Evolutionary conservation across 2,113 vertebrate genomes (phyloP).

Genomic region (Zingel zingel): DNA sequence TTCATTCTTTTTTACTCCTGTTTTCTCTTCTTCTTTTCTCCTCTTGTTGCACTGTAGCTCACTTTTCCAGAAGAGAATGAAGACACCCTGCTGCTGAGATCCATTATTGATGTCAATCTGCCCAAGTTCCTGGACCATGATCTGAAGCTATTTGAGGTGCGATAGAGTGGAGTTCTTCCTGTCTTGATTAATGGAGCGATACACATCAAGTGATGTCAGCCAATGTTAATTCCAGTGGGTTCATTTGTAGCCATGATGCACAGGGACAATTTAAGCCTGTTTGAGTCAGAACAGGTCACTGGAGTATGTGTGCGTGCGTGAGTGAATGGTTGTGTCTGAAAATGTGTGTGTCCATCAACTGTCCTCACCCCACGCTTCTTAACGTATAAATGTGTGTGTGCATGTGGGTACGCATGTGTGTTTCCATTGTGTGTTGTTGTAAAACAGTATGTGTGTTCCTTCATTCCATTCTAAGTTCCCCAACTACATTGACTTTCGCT

Average conservation of each 20-base stretch:
- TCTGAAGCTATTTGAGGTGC: constrained; percentile 93
- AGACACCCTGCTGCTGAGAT: constrained; percentile 91
- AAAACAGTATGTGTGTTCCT: not conserved
- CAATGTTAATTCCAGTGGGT: constrained; percentile 40
- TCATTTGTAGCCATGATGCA: constrained; percentile 34
- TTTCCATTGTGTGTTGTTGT: not conserved
- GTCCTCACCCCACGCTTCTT: not conserved
- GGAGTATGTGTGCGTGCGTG: not conserved
- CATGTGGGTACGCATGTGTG: not conserved
- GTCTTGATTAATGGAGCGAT: constrained; percentile 36
- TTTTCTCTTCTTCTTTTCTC: not conserved
- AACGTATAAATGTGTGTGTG: not conserved
- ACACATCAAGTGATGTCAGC: constrained; percentile 45
- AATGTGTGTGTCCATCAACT: not conserved
- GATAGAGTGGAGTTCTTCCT: constrained; percentile 32
- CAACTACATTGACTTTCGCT: constrained; percentile 13
- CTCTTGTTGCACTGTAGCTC: constrained; percentile 82
- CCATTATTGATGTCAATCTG: constrained; percentile 94
- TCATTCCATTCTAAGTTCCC: not conserved
- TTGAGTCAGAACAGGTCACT: constrained; percentile 33
- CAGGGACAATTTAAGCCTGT: constrained; percentile 29
- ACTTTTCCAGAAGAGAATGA: constrained; percentile 91
- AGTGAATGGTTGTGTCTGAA: not conserved
- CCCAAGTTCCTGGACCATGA: constrained; percentile 94
- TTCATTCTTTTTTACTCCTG: not conserved